Conservation (phyloP, 53 echinoderm and acorn worm genomes). For the Hippasteria phrygiana region DNA sequence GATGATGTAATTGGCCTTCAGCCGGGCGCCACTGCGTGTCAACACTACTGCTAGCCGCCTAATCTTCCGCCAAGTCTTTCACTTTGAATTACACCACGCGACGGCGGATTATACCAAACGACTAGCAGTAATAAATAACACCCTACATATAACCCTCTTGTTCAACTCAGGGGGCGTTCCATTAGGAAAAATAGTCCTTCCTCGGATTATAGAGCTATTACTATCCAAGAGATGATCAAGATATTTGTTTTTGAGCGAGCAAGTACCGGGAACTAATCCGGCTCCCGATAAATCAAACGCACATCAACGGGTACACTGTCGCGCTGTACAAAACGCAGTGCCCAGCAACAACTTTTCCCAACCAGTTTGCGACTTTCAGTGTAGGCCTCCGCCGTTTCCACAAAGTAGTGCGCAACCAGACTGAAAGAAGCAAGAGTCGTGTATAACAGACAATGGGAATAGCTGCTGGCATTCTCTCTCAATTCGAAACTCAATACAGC, state of each 20-base stretch:
- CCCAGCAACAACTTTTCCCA: background rate
- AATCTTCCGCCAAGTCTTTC: background rate
- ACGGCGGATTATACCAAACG: slow-evolving; percentile 3
- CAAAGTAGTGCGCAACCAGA: slow-evolving; percentile 16
- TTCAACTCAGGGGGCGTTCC: background rate
- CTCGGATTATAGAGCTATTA: slow-evolving; percentile 40
- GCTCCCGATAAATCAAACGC: slow-evolving; percentile 42
- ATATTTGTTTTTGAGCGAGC: slow-evolving; percentile 33
- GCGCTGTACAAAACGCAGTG: background rate
- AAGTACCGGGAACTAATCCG: slow-evolving; percentile 47
- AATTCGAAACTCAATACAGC: too few species aligned
- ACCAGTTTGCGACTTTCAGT: slow-evolving; percentile 18
- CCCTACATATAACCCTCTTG: background rate
- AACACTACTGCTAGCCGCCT: slow-evolving; percentile 19
- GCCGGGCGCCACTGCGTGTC: slow-evolving; percentile 38
- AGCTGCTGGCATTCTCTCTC: too few species aligned
- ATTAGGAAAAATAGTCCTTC: background rate
- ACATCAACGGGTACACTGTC: background rate
- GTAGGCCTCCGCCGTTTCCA: slow-evolving; percentile 18
- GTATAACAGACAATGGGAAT: background rate
- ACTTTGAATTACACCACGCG: slow-evolving; percentile 24
- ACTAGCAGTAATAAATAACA: slow-evolving; percentile 3
- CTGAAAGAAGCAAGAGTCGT: background rate
- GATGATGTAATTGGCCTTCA: slow-evolving; percentile 46
- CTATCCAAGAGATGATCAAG: background rate